Conservation (phyloP, 2,888 invertebrate species). For the Mimachlamys varia region DNA sequence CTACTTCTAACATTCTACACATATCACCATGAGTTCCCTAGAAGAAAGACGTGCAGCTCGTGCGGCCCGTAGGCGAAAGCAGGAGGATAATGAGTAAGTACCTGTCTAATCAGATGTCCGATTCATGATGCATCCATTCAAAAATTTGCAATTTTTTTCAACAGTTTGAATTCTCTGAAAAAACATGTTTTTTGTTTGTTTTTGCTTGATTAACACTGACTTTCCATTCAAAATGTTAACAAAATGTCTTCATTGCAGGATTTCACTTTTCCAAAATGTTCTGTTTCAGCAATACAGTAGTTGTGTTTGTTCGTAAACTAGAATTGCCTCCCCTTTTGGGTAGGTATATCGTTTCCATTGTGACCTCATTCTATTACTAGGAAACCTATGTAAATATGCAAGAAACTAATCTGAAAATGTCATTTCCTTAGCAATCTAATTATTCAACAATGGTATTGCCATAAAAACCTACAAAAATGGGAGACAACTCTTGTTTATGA, state of each 20-base stretch:
- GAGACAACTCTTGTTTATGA: no score
- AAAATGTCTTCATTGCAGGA: background rate
- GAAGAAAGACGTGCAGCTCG: slow-evolving; percentile 69
- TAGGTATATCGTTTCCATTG: no score
- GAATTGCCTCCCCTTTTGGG: no score
- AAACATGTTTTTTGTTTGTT: background rate
- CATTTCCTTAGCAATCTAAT: no score
- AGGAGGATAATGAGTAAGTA: slow-evolving; percentile 50
- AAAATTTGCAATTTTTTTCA: background rate
- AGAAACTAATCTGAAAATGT: no score
- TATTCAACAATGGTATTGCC: no score
- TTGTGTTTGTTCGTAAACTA: no score
- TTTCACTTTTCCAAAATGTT: background rate
- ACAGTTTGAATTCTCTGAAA: background rate
- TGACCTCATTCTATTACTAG: no score
- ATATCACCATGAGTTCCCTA: slow-evolving; percentile 59
- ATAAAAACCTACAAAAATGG: no score
- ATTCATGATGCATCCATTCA: background rate
- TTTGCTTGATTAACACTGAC: background rate
- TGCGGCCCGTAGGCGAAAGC: slow-evolving; percentile 56
- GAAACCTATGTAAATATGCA: no score
- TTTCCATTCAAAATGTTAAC: background rate
- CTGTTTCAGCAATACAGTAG: background rate
- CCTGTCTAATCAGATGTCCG: background rate
- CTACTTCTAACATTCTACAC: slow-evolving; percentile 44